Conservation (phyloP, 2,113 vertebrate species). For the Tachysurus vachellii region DNA sequence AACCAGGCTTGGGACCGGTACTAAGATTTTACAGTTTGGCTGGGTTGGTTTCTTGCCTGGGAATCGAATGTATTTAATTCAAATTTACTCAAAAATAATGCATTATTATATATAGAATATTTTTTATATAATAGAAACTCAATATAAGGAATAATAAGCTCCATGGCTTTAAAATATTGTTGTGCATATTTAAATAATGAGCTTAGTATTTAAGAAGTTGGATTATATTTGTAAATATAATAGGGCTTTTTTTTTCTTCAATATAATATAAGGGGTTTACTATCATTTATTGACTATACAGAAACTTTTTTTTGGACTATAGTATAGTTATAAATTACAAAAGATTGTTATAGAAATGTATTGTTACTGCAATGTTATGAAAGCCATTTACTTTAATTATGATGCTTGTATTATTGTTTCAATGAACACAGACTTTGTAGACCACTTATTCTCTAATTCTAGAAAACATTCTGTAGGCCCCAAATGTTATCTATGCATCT, state of each 20-base stretch:
- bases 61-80: too few species aligned
- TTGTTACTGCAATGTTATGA: background rate
- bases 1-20: too few species aligned
- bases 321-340: background rate
- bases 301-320: background rate
- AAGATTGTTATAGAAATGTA: background rate
- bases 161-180: background rate
- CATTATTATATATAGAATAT: too few species aligned
- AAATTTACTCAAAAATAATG: too few species aligned
- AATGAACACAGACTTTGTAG: background rate
- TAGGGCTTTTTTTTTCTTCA: too few species aligned
- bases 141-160: background rate
- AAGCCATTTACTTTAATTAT: background rate
- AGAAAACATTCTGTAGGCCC: background rate
- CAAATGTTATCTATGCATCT: background rate
- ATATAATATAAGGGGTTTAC: background rate
- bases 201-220: background rate
- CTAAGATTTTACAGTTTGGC: too few species aligned
- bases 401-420: background rate
- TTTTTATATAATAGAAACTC: too few species aligned
- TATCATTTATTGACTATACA: background rate
- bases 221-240: background rate
- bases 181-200: background rate
- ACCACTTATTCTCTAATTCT: background rate
- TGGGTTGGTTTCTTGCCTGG: too few species aligned